Evolutionary conservation across 2,888 invertebrate species (phyloP).

Genomic region (Drosophila anomalata): DNA sequence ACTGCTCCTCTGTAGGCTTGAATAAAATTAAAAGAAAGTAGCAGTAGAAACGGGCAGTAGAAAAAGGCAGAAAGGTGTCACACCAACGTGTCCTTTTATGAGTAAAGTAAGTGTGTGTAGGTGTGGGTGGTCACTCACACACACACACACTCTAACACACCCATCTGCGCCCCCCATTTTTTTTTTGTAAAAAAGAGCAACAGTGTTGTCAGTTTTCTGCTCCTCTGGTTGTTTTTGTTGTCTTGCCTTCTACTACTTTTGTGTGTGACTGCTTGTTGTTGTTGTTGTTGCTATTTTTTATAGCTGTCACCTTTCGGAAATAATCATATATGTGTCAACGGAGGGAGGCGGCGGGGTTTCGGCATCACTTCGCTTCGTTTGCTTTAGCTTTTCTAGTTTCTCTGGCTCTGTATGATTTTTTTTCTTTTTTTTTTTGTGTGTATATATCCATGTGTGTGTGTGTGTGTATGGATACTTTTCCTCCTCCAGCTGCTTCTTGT

Average conservation of each 20-base stretch:
- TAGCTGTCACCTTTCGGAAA: constrained; percentile 80
- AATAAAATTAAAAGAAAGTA: constrained; percentile 66
- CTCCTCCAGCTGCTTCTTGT: constrained; percentile 34
- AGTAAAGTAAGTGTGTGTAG: constrained; percentile 10
- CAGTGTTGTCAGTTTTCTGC: constrained; percentile 62
- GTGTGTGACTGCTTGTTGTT: constrained; percentile 44
- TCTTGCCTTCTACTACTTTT: constrained; percentile 64
- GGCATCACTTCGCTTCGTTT: constrained; percentile 76
- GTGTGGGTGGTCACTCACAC: constrained; percentile 10
- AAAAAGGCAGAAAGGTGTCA: constrained; percentile 48
- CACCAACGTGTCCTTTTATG: constrained; percentile 54
- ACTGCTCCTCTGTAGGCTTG: constrained; percentile 14
- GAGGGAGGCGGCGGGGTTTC: constrained; percentile 28
- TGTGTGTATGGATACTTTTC: constrained; percentile 1
- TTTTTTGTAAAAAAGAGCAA: constrained; percentile 65
- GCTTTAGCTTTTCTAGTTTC: constrained; percentile 77
- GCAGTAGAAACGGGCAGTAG: constrained; percentile 4
- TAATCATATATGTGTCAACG: constrained; percentile 78
- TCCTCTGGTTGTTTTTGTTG: constrained; percentile 43
- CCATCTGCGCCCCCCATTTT: neutral
- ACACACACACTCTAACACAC: neutral
- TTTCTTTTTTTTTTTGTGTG: neutral
- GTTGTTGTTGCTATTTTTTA: constrained; percentile 63
- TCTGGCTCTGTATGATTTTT: constrained; percentile 10
- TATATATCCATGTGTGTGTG: neutral